Conservation (phyloP, 2,113 vertebrate genomes). For the Grammomys surdaster region DNA sequence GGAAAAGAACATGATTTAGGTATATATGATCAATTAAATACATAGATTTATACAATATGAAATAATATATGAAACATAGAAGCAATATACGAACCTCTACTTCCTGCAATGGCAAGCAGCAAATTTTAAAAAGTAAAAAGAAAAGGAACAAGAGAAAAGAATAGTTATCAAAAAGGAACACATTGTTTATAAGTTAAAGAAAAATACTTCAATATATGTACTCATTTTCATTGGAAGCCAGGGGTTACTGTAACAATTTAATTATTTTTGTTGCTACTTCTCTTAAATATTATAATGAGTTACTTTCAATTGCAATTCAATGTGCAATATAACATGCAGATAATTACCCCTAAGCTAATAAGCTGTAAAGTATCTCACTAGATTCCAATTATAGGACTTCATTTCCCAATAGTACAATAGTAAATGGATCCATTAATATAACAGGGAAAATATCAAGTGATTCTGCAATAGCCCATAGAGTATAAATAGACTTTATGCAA, state of each 20-base stretch:
- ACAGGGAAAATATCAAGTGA: slow-evolving; percentile 53
- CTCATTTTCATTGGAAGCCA: slow-evolving; percentile 31
- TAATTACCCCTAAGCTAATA: slow-evolving; percentile 71
- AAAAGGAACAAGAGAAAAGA: slow-evolving; percentile 85
- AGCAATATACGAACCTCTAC: slow-evolving; percentile 91
- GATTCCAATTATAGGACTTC: slow-evolving; percentile 65
- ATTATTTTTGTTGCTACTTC: slow-evolving; percentile 36
- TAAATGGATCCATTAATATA: slow-evolving; percentile 57
- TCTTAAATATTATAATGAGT: slow-evolving; percentile 51
- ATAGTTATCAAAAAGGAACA: slow-evolving; percentile 83
- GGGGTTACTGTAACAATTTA: not conserved
- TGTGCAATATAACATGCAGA: slow-evolving; percentile 45
- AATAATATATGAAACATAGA: slow-evolving; percentile 80
- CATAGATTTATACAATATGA: slow-evolving; percentile 52
- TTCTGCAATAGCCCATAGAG: not conserved
- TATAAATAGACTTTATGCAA: slow-evolving; percentile 55
- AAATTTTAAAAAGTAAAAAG: slow-evolving; percentile 72
- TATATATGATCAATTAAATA: slow-evolving; percentile 37
- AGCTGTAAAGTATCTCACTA: slow-evolving; percentile 60
- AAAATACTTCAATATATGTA: slow-evolving; percentile 66
- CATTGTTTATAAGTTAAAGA: slow-evolving; percentile 68
- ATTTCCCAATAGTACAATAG: slow-evolving; percentile 63
- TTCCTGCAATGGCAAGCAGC: slow-evolving; percentile 90
- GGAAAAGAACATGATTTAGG: slow-evolving; percentile 82
- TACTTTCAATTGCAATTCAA: slow-evolving; percentile 51